phyloP scores from a whole-genome alignment of 2,888 invertebrate species.

The Yponomeuta plumbellus region DNA sequence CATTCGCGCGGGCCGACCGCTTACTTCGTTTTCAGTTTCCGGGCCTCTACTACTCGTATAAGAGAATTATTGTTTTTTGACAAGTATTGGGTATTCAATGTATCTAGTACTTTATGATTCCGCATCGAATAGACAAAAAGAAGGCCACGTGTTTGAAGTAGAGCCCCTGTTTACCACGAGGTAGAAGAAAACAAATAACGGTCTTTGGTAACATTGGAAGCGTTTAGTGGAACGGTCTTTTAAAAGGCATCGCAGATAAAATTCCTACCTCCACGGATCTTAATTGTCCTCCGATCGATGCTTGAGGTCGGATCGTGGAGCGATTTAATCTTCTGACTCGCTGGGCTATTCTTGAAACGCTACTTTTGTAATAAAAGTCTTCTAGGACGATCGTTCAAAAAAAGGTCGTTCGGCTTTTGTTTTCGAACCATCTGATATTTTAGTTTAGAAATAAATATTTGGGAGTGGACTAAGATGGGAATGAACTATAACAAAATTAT shows the following conservation, averaged over 20 bases:
- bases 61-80: too few relatives aligned
- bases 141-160: neutral
- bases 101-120: too few relatives aligned
- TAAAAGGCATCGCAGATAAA: slow-evolving; percentile 42
- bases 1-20: slow-evolving; percentile 1
- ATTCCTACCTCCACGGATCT: slow-evolving; percentile 38
- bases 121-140: too few relatives aligned
- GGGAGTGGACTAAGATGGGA: too few relatives aligned
- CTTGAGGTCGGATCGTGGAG: slow-evolving; percentile 37
- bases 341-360: slow-evolving; percentile 34
- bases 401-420: too few relatives aligned
- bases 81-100: too few relatives aligned
- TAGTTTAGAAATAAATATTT: too few relatives aligned
- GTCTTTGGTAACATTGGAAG: slow-evolving; percentile 38
- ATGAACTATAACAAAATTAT: too few relatives aligned
- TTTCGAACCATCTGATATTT: too few relatives aligned
- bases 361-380: neutral
- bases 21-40: neutral
- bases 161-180: neutral
- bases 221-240: slow-evolving; percentile 30
- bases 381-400: neutral
- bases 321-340: slow-evolving; percentile 37
- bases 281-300: slow-evolving; percentile 47
- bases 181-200: slow-evolving; percentile 7
- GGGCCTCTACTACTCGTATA: neutral